Evolutionary conservation across 2,888 invertebrate species (phyloP).

Genomic region (Drosophila austrosaltans): DNA sequence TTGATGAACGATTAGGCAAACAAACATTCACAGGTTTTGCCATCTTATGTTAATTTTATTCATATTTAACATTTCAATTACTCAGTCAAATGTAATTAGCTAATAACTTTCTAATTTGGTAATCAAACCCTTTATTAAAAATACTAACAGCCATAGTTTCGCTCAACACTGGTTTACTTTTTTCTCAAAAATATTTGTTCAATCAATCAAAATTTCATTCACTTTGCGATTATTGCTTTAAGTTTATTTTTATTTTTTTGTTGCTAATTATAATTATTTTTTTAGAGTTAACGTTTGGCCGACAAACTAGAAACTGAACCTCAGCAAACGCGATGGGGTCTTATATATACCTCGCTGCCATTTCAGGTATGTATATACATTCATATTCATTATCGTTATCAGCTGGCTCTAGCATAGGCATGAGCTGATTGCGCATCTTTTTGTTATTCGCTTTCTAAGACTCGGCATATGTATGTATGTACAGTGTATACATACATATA

Average conservation of each 20-base stretch:
- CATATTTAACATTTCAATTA: too few species aligned
- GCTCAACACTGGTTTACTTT: background rate
- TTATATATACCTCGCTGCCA: slow-evolving; percentile 67
- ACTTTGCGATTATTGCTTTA: slow-evolving; percentile 1
- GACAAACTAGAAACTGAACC: slow-evolving; percentile 62
- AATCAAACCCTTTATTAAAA: background rate
- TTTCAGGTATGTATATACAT: background rate
- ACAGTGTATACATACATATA: background rate
- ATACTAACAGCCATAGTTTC: slow-evolving; percentile 37
- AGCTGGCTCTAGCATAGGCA: slow-evolving; percentile 46
- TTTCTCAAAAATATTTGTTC: background rate
- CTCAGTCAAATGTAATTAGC: too few species aligned
- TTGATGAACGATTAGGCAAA: too few species aligned
- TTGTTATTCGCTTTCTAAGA: slow-evolving; percentile 4
- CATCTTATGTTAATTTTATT: too few species aligned
- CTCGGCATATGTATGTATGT: background rate
- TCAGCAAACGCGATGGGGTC: slow-evolving; percentile 25
- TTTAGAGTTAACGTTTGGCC: slow-evolving; percentile 38
- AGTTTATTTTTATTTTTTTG: slow-evolving; percentile 21
- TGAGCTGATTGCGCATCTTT: slow-evolving; percentile 22
- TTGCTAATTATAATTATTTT: slow-evolving; percentile 2
- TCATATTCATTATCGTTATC: slow-evolving; percentile 52
- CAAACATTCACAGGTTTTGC: too few species aligned
- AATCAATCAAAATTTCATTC: slow-evolving; percentile 4
- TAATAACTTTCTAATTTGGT: too few species aligned